A percentile compares a stretch with the other conserved stretches of the same genome.
These are phyloP conservation scores for Australoheros facetus DNA, from an alignment of 2,797 vertebrate species.

Conservation along the genomic window DNA sequence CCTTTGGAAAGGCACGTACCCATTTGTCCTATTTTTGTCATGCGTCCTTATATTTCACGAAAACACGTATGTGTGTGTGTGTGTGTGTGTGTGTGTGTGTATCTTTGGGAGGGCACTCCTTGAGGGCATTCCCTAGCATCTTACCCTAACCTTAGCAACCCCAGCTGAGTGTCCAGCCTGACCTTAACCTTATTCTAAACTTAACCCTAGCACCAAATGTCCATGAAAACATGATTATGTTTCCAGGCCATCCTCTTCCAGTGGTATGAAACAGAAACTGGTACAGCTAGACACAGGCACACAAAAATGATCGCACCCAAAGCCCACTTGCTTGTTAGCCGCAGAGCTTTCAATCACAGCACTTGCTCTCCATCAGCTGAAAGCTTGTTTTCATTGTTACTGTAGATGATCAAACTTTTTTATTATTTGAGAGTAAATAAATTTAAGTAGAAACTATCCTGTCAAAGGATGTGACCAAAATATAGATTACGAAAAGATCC, in stretches of 20 bases:
- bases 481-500: neutral
- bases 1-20: too few relatives aligned
- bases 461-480: neutral
- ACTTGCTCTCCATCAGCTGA: neutral
- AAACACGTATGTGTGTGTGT: too few relatives aligned
- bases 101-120: neutral
- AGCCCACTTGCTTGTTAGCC: neutral
- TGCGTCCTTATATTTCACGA: too few relatives aligned
- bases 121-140: rapidly evolving
- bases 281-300: neutral
- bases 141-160: neutral
- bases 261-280: neutral
- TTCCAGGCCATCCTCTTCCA: rapidly evolving
- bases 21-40: too few relatives aligned
- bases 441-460: neutral
- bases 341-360: neutral
- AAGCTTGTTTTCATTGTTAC: neutral
- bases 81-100: neutral
- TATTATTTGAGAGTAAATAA: neutral
- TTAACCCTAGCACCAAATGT: neutral
- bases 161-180: neutral
- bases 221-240: neutral
- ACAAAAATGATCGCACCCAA: neutral
- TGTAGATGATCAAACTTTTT: neutral
- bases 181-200: neutral